Conservation (phyloP, 35 echinoderm and acorn worm species). For the Lytechinus pictus region DNA sequence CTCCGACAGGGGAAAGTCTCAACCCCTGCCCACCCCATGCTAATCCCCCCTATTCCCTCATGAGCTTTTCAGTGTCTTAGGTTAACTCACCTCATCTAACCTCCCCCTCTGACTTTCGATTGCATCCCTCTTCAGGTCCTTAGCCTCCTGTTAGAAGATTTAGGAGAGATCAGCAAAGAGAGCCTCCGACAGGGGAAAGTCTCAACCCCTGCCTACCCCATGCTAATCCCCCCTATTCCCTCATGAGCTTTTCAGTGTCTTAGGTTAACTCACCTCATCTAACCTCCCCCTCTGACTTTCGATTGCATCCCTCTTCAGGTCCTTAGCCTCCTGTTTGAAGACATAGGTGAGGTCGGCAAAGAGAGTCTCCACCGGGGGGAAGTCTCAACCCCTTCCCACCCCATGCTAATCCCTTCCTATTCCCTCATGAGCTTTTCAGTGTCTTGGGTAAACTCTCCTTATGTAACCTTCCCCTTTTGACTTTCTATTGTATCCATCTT, state of each 20-base stretch:
- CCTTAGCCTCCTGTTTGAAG: slow-evolving; percentile 74
- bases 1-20: slow-evolving; percentile 36
- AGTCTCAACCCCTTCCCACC: slow-evolving; percentile 48
- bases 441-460: background rate
- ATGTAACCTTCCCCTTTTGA: slow-evolving; percentile 30
- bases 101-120: slow-evolving; percentile 11
- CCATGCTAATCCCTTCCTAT: no score
- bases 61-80: no score
- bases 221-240: no score
- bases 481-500: slow-evolving; percentile 53
- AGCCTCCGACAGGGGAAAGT: slow-evolving; percentile 22
- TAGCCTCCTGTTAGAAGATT: slow-evolving; percentile 71
- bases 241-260: no score
- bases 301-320: slow-evolving; percentile 61
- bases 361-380: slow-evolving; percentile 30
- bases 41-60: no score
- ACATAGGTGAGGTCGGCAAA: slow-evolving; percentile 55
- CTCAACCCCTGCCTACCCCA: slow-evolving; percentile 49
- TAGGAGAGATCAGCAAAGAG: slow-evolving; percentile 52
- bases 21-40: slow-evolving; percentile 35
- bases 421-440: no score
- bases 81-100: background rate
- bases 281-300: slow-evolving; percentile 38
- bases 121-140: slow-evolving; percentile 67
- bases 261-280: background rate